These are phyloP conservation scores for Melipona beecheii DNA, from an alignment of 2,888 invertebrate species.

Conservation along the genomic window DNA sequence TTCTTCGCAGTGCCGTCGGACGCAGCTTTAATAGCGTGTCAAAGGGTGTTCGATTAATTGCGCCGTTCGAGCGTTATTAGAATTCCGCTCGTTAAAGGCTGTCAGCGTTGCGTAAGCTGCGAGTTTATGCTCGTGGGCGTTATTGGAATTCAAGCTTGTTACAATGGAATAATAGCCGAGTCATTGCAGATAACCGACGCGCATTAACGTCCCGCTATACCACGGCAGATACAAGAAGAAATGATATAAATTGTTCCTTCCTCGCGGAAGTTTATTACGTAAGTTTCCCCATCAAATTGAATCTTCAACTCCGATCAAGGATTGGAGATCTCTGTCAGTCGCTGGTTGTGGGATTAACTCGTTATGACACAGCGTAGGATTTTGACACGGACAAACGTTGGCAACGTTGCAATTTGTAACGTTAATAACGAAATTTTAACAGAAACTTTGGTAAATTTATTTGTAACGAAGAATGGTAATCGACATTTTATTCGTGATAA, in stretches of 20 bases:
- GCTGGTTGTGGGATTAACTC: too few species aligned
- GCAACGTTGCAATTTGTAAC: too few species aligned
- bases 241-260: too few species aligned
- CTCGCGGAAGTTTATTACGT: not conserved
- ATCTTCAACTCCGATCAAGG: not conserved
- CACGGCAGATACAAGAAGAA: not conserved
- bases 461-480: too few species aligned
- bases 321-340: not conserved
- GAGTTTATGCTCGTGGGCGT: not conserved
- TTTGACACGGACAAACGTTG: too few species aligned
- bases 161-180: constrained; percentile 7
- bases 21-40: not conserved
- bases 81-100: constrained; percentile 19
- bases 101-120: constrained; percentile 10
- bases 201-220: not conserved
- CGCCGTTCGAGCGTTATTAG: constrained; percentile 5
- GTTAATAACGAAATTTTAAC: too few species aligned
- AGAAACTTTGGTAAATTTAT: too few species aligned
- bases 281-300: not conserved
- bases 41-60: constrained; percentile 21
- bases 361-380: too few species aligned
- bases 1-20: not conserved
- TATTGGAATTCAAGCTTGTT: constrained; percentile 13
- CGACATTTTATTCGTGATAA: too few species aligned
- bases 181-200: not conserved